Evolutionary conservation across 2,797 vertebrate species (phyloP).

Genomic region (Myiothlypis chrysogaster): DNA sequence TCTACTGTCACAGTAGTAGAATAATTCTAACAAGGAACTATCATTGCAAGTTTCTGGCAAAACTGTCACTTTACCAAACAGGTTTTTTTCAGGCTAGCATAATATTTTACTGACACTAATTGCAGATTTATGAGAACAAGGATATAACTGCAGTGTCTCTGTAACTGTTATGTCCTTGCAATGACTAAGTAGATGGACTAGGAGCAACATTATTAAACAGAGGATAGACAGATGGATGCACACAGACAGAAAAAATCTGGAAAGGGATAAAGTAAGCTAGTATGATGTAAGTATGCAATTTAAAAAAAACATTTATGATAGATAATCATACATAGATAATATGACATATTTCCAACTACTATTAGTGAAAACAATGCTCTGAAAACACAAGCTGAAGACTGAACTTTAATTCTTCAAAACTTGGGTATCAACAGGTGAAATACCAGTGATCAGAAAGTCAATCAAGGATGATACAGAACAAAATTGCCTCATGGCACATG

Average conservation of each 20-base stretch:
- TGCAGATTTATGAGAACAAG: not conserved
- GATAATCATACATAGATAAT: not conserved
- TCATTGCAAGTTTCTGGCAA: not conserved
- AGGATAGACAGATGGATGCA: not conserved
- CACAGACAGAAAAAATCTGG: not conserved
- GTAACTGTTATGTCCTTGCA: not conserved
- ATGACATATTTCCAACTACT: not conserved
- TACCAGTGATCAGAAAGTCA: not conserved
- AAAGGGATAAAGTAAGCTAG: not conserved
- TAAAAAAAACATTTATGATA: not conserved
- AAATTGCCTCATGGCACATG: not conserved
- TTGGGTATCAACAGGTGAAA: not conserved
- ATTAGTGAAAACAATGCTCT: not conserved
- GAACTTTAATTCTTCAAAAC: not conserved
- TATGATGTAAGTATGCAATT: not conserved
- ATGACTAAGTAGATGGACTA: not conserved
- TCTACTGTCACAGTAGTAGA: not conserved
- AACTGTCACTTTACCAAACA: not conserved
- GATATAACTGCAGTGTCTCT: not conserved
- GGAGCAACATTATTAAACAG: not conserved
- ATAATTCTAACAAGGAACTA: not conserved
- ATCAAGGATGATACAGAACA: not conserved
- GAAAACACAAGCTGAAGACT: not conserved
- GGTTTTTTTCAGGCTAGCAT: not conserved
- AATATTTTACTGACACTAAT: not conserved